Conservation (phyloP, 2,113 vertebrate species). For the Trogon surrucura region DNA sequence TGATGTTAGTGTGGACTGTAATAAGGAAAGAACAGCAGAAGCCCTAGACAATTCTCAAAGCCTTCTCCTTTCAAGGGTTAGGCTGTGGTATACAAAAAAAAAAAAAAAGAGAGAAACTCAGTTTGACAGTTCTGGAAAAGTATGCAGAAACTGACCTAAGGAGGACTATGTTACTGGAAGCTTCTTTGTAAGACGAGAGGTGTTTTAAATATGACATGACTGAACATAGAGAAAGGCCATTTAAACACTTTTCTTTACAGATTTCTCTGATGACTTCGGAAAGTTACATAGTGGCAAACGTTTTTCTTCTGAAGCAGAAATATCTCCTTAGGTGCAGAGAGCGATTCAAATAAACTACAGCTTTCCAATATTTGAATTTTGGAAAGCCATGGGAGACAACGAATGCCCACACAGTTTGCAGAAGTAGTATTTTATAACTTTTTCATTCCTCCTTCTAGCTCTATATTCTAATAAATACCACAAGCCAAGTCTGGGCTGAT, state of each 20-base stretch:
- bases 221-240: not conserved
- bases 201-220: not conserved
- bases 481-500: not conserved
- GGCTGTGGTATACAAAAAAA: not conserved
- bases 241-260: not conserved
- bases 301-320: not conserved
- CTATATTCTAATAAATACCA: not conserved
- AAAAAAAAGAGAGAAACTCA: not conserved
- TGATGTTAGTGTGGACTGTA: not conserved
- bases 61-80: not conserved
- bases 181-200: not conserved
- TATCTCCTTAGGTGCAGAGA: not conserved
- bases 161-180: not conserved
- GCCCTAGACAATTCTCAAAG: not conserved
- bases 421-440: not conserved
- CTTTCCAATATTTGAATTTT: not conserved
- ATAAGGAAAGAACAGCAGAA: not conserved
- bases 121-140: not conserved
- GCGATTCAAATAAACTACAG: not conserved
- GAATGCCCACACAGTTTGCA: not conserved
- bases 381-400: not conserved
- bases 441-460: not conserved
- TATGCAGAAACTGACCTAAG: slow-evolving; percentile 1
- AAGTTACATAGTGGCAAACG: not conserved
- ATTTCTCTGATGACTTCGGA: not conserved